phyloP scores from a whole-genome alignment of 2,113 vertebrate genomes.

The Rattus rattus region DNA sequence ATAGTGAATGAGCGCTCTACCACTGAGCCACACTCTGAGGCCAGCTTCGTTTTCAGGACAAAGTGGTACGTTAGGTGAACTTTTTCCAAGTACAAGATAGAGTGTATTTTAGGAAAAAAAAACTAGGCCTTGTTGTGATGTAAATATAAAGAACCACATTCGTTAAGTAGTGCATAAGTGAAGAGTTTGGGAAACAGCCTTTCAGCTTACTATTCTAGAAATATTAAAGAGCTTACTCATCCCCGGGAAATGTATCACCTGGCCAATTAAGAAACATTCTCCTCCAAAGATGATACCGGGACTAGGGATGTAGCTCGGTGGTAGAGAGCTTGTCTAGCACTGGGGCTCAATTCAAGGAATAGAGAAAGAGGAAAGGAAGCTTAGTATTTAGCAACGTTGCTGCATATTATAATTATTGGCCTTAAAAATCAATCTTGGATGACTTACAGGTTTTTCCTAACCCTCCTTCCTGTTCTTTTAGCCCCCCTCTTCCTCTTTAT shows the following conservation, averaged over 20 bases:
- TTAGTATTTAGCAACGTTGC: background rate
- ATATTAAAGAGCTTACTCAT: background rate
- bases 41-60: background rate
- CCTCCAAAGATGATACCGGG: background rate
- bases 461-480: background rate
- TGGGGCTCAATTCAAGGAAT: background rate
- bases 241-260: background rate
- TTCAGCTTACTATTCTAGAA: background rate
- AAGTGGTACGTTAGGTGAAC: background rate
- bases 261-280: background rate
- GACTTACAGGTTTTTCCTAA: background rate
- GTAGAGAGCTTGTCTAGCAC: background rate
- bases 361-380: background rate
- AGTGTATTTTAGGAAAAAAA: conserved; percentile 11
- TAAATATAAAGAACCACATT: background rate
- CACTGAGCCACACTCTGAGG: background rate
- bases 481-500: background rate
- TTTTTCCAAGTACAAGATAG: background rate
- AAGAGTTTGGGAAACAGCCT: background rate
- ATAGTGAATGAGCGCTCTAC: background rate
- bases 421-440: background rate
- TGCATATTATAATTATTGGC: background rate
- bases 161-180: background rate
- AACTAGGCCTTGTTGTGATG: background rate
- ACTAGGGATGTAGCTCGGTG: background rate